These are phyloP conservation scores for Prionailurus viverrinus DNA, from an alignment of 2,113 vertebrate species.

Conservation along the genomic window DNA sequence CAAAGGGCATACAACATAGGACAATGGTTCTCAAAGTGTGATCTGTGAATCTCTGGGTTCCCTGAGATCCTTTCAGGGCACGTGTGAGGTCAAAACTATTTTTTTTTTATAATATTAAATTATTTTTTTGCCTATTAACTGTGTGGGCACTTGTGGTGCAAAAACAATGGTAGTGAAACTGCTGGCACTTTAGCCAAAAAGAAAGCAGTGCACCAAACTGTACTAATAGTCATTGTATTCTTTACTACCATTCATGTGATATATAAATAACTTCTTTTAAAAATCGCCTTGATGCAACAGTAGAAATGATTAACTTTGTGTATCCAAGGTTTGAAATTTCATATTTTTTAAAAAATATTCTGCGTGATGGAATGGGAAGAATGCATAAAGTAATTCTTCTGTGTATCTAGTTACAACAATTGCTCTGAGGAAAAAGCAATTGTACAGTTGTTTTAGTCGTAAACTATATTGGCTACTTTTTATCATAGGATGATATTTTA, in stretches of 20 bases:
- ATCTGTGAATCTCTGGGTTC: not conserved
- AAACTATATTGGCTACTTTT: constrained; percentile 24
- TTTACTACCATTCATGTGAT: not conserved
- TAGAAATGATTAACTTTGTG: constrained; percentile 20
- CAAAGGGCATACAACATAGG: not conserved
- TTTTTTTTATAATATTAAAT: not conserved
- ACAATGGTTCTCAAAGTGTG: not conserved
- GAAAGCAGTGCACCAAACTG: not conserved
- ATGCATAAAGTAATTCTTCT: not conserved
- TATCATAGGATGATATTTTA: constrained; percentile 40
- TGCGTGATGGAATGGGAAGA: not conserved
- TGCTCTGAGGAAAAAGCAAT: constrained; percentile 34
- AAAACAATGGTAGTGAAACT: not conserved
- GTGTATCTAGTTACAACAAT: not conserved
- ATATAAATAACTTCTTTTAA: not conserved
- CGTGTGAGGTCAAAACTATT: not conserved
- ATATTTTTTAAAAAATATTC: not conserved
- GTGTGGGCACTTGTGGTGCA: not conserved
- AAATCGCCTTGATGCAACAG: not conserved
- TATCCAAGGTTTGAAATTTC: not conserved
- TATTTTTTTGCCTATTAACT: not conserved
- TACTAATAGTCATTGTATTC: not conserved
- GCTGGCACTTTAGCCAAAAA: not conserved
- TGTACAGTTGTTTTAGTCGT: not conserved
- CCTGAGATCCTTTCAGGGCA: not conserved